phyloP scores from a whole-genome alignment of 2,888 invertebrate species.

The Dryomyza anilis region DNA sequence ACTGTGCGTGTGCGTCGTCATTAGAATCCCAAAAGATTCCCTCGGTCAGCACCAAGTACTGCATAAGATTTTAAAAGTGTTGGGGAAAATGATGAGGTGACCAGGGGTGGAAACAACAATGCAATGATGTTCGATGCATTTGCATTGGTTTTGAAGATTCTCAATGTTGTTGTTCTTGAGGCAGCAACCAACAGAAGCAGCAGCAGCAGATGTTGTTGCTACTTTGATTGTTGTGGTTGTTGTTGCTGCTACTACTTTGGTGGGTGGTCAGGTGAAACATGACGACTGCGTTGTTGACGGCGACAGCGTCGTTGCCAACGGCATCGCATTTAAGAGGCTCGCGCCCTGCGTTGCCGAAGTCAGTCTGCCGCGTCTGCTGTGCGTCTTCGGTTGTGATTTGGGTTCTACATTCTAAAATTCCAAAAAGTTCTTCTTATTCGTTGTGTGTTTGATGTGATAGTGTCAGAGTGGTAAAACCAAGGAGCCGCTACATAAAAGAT shows the following conservation, averaged over 20 bases:
- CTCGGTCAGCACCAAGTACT: conserved; percentile 23
- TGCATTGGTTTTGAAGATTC: conserved; percentile 2
- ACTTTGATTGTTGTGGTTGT: conserved; percentile 24
- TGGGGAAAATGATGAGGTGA: too few relatives aligned
- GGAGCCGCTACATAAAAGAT: neutral
- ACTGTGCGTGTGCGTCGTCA: conserved; percentile 48
- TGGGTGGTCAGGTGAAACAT: conserved; percentile 61
- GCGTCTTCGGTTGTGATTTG: conserved; percentile 43
- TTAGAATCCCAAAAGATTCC: conserved; percentile 58
- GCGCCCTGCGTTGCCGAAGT: conserved; percentile 49
- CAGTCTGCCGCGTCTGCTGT: conserved; percentile 52
- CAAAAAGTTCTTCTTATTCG: too few relatives aligned
- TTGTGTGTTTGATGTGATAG: neutral
- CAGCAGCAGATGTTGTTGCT: too few relatives aligned
- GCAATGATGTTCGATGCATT: too few relatives aligned
- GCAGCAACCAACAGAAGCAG: too few relatives aligned
- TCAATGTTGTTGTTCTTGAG: conserved; percentile 35
- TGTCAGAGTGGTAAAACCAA: neutral
- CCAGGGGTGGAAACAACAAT: too few relatives aligned
- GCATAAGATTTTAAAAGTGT: conserved; percentile 32
- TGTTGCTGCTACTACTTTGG: conserved; percentile 42
- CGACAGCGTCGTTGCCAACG: neutral
- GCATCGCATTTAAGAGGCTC: conserved; percentile 53
- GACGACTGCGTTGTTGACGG: conserved; percentile 11
- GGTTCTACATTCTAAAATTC: too few relatives aligned